Evolutionary conservation across 2,113 vertebrate genomes (phyloP), one percentile per base, ranked within the genome.

Genomic region (Heloderma charlesbogerti): DNA sequence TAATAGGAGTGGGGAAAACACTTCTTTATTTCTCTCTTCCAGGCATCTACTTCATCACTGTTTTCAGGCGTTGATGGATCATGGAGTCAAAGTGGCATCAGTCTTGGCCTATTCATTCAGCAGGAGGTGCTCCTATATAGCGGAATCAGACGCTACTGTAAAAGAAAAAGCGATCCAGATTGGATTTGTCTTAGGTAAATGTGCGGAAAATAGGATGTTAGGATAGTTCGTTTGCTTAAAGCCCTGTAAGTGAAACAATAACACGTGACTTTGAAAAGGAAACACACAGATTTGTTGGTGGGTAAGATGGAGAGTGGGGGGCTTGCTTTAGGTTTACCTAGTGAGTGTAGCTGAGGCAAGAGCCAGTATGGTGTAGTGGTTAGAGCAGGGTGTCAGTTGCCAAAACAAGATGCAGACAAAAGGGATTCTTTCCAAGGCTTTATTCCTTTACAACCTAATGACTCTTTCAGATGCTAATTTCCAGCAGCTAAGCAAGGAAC

Each of bases 121-220:
- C 93, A 98, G 99, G 88, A 96, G 99, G 93, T 99, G 99, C 95
- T 99, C 99, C 45, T 99, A 99, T 96, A 99, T 99, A 45, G 98
- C 98, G 8, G 99, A 99, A 93, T 99, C 99, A 0, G 99, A 99
- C 81, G 97, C 98, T 92, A 97, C 99, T 3, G 99, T 99, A 54
- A 99, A 99, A 96, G 99, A 99, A 93, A 99, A 99, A 96, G 99
- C 99, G 89, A 99, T 99, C 95, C 99, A 99, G 95, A 99, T 99
- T 82, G 99, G 99, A 88, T 99, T 99, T 96, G 98, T 99, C 95
- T 96, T 99, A 97, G 99, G 99, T 99, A 96, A 95, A 95, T 94
- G 87, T 79, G 86, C 37, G 5, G 89, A 81, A 34, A 66, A 34
- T 25, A 25, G 43, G 2, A 51, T 48, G 1, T 74, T 89, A n/a